Evolutionary conservation across 2,113 vertebrate genomes (phyloP), one percentile per base, ranked within the genome.

Genomic region (Cinclus cinclus): DNA sequence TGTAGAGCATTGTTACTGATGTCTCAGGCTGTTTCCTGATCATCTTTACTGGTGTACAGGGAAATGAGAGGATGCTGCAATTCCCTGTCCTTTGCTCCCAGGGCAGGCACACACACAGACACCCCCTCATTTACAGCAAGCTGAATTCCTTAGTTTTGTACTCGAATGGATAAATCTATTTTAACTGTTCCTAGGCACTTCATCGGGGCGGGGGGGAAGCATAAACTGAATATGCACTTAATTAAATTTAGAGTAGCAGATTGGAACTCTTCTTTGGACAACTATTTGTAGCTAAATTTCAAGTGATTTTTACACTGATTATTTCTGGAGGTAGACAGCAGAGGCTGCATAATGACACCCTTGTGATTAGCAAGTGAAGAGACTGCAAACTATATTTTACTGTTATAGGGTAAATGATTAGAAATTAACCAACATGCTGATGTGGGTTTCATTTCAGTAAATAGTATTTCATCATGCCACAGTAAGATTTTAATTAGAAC

Each of bases 261-360:
- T 80, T 95, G 75, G 69, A 96, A 74, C 35, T 49, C 90, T 85
- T 94, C 78, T 95, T 89, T 95, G 91, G 86, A 63, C 73, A 95
- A 77, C 83, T 77, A 94, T 96, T 96, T 96, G 78, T 84, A 87
- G 83, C 82, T 90, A 94, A 92, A 94, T 97, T 96, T 95, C 9
- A 9, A 94, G 85, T 87, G 82, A 92, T 95, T 97, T 95, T 96
- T 91, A 86, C 62, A 49, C 81, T 94, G 94, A 96, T 97, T 96
- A 94, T 96, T 96, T 83, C 88, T 91, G 78, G 69, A 95, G 79
- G 78, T 91, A 94, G 64, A 58, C 78, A 89, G 84, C 53, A 92
- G 83, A 94, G 83, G 39, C 62, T 82, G 70, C 59, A n/a, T 97
- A 95, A 96, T 94, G 88, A 93, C 75, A 73, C 90, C 56, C 81